Evolutionary conservation across 30 jellyfish, hydroid and myxozoan genomes (phyloP).

Genomic region (Morbakka virulenta): DNA sequence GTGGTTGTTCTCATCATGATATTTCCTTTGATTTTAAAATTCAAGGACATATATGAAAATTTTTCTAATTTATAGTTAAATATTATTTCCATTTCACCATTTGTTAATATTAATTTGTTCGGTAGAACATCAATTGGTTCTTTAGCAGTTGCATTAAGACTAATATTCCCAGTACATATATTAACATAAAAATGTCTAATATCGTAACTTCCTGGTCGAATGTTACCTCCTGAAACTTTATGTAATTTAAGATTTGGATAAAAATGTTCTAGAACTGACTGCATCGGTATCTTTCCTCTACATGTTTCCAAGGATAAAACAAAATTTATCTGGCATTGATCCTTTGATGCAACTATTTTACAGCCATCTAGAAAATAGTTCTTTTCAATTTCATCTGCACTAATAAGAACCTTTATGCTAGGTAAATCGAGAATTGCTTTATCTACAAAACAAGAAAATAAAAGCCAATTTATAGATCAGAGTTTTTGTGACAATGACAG

Average conservation of each 20-base stretch:
- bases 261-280: slow-evolving; percentile 60
- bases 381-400: background rate
- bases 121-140: slow-evolving; percentile 87
- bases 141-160: slow-evolving; percentile 55
- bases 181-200: slow-evolving; percentile 45
- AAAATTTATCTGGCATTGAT: slow-evolving; percentile 12
- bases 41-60: slow-evolving; percentile 32
- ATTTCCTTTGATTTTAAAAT: slow-evolving; percentile 59
- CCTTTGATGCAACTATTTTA: background rate
- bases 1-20: slow-evolving; percentile 33
- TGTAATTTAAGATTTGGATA: slow-evolving; percentile 52
- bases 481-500: too few relatives aligned
- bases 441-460: too few relatives aligned
- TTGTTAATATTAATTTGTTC: slow-evolving; percentile 58
- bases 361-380: background rate
- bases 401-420: too few relatives aligned
- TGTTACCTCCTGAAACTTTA: slow-evolving; percentile 36
- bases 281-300: slow-evolving; percentile 57
- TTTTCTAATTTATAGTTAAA: slow-evolving; percentile 44
- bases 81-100: slow-evolving; percentile 31
- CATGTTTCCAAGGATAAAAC: slow-evolving; percentile 37
- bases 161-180: slow-evolving; percentile 64
- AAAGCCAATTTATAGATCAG: too few relatives aligned
- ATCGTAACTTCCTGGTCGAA: slow-evolving; percentile 74
- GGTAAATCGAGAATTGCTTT: background rate